Evolutionary conservation across 2,797 vertebrate genomes (phyloP).

Genomic region (Oreortyx pictus): DNA sequence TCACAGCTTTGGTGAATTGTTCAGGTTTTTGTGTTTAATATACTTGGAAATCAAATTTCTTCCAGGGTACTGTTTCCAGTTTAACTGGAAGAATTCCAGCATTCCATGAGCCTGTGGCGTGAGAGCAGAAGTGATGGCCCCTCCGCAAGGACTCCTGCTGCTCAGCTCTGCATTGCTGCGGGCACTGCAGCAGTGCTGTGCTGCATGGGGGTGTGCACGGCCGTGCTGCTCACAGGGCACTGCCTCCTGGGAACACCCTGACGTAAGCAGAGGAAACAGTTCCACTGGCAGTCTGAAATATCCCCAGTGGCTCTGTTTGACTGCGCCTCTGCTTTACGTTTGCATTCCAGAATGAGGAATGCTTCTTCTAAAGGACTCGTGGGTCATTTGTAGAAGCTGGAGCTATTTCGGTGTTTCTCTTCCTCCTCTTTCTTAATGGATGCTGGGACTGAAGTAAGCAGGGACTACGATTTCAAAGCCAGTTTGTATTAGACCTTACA

Average conservation of each 20-base stretch:
- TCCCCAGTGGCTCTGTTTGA: not conserved
- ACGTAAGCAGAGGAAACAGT: slow-evolving; percentile 26
- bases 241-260: slow-evolving; percentile 8
- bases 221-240: not conserved
- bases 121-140: not conserved
- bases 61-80: not conserved
- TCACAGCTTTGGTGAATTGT: not conserved
- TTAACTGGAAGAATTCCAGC: not conserved
- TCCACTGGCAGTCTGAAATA: slow-evolving; percentile 9
- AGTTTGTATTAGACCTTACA: not conserved
- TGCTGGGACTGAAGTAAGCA: not conserved
- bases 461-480: not conserved
- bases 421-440: not conserved
- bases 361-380: not conserved
- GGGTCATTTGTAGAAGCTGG: slow-evolving; percentile 3
- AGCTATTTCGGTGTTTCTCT: slow-evolving; percentile 11
- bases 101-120: not conserved
- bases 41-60: not conserved
- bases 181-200: not conserved
- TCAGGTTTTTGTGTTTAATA: not conserved
- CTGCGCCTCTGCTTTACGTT: slow-evolving; percentile 10
- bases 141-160: not conserved
- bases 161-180: not conserved
- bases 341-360: slow-evolving; percentile 41
- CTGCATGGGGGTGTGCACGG: not conserved